These are phyloP conservation scores for Eumaeus atala DNA, from an alignment of 1,140 invertebrate genomes.

Conservation along the genomic window DNA sequence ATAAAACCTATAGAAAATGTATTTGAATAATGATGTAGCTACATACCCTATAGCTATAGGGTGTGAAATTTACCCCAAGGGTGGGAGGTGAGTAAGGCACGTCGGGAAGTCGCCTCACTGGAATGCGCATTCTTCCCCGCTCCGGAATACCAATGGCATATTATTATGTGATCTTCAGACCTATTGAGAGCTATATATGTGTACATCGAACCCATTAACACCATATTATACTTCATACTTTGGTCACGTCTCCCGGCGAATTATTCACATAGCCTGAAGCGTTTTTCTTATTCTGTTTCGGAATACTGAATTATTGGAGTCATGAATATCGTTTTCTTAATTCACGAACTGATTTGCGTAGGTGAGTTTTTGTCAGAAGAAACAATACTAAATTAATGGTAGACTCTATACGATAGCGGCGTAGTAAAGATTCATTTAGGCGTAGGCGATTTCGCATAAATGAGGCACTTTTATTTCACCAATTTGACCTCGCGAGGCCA, in stretches of 20 bases:
- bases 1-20: slow-evolving; percentile 3
- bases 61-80: slow-evolving; percentile 12
- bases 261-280: slow-evolving; percentile 30
- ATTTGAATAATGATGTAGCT: slow-evolving; percentile 13
- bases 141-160: slow-evolving; percentile 62
- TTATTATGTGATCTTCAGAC: slow-evolving; percentile 64
- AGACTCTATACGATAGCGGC: too few species aligned
- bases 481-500: too few species aligned
- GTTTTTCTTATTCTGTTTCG: slow-evolving; percentile 8
- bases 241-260: slow-evolving; percentile 39
- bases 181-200: slow-evolving; percentile 48
- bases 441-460: too few species aligned
- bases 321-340: neutral
- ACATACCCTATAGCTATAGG: too few species aligned
- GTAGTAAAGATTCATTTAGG: too few species aligned
- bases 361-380: too few species aligned
- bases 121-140: slow-evolving; percentile 60
- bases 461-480: too few species aligned
- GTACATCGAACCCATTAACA: slow-evolving; percentile 44
- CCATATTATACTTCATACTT: slow-evolving; percentile 37
- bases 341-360: neutral
- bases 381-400: too few species aligned
- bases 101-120: slow-evolving; percentile 53
- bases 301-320: neutral
- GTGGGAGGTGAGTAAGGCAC: slow-evolving; percentile 32